Evolutionary conservation across 2,888 invertebrate species (phyloP).

Genomic region (Drosophila falleni): DNA sequence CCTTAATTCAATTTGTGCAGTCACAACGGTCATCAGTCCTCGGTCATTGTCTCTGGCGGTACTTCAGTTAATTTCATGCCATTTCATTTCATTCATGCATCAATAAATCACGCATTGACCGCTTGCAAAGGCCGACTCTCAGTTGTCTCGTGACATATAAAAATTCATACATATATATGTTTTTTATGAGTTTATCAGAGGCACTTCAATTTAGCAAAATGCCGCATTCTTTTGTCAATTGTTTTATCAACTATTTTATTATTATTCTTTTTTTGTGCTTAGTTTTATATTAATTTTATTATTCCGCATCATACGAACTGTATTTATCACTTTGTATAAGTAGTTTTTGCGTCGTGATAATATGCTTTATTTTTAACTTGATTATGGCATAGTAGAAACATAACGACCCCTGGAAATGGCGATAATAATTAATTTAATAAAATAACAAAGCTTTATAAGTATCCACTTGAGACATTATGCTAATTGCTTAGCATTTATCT

Average conservation of each 20-base stretch:
- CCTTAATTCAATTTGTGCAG: conserved; percentile 68
- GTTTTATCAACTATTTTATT: conserved; percentile 33
- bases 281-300: conserved; percentile 15
- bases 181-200: conserved; percentile 68
- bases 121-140: conserved; percentile 21
- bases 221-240: conserved; percentile 74
- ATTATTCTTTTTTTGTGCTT: conserved; percentile 10
- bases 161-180: conserved; percentile 1
- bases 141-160: conserved; percentile 8
- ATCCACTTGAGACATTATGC: conserved; percentile 39
- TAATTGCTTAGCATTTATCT: conserved; percentile 45
- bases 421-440: conserved; percentile 54
- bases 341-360: conserved; percentile 49
- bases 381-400: conserved; percentile 57
- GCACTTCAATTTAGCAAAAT: conserved; percentile 69
- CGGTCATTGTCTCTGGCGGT: conserved; percentile 27
- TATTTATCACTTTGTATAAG: conserved; percentile 51
- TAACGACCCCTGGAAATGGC: conserved; percentile 28
- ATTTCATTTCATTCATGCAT: conserved; percentile 56
- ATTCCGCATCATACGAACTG: conserved; percentile 42
- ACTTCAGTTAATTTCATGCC: conserved; percentile 28
- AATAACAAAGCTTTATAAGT: conserved; percentile 33
- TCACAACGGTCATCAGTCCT: conserved; percentile 33
- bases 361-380: conserved; percentile 72
- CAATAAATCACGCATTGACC: conserved; percentile 74